Evolutionary conservation across 2,888 invertebrate genomes (phyloP), one percentile per base, ranked within the genome.

Genomic region (Drosophila algonquin): DNA sequence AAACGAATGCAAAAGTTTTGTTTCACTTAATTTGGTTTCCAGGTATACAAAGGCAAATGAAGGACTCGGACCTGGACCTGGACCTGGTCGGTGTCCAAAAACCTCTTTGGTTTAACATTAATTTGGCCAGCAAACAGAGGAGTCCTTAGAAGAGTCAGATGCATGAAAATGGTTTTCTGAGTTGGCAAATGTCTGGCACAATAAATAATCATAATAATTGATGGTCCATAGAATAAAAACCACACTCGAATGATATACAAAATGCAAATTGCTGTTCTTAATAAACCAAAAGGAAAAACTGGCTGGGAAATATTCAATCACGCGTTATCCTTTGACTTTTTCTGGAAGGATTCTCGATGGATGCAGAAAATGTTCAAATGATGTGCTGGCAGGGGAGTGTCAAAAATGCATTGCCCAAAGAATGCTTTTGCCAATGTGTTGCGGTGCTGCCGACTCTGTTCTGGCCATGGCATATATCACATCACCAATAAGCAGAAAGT

Each of bases 1-100:
- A 63, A 64, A 50, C 50, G 59, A 75, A 68, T 56, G 59, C 65
- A 60, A 71, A 72, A 75, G 75, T 51, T 75, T 74, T 55, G 59
- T 73, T 63, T 64, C 47, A 53, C 46, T 65, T 51, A 53, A 48
- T 62, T 48, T 52, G 10, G 53, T 59, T 52, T 55, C 10, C 35
- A 1, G 27, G 27, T 1, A 1, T 2, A 27, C 8, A 27, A 27
- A 27, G 51, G 21, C 53, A 35, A 18, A 32, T 21, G 32, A 40
- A 4, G 40, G 14, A 14, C 6, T 6, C 6, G 7, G 6, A n/a
- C 40, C 24, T 14, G 27, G 56, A 18, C 18, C n/a, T 21, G 2
- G 21, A 3, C 3, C 21, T 21, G 21, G 21, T 21, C 24, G 7
- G 44, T 40, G 35, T 52, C 27, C 27, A 2, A 27, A 35, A 35